A percentile compares a stretch with the other conserved stretches of the same genome.
Conservation (phyloP, 2,797 vertebrate genomes). For the Austrolebias charrua region DNA sequence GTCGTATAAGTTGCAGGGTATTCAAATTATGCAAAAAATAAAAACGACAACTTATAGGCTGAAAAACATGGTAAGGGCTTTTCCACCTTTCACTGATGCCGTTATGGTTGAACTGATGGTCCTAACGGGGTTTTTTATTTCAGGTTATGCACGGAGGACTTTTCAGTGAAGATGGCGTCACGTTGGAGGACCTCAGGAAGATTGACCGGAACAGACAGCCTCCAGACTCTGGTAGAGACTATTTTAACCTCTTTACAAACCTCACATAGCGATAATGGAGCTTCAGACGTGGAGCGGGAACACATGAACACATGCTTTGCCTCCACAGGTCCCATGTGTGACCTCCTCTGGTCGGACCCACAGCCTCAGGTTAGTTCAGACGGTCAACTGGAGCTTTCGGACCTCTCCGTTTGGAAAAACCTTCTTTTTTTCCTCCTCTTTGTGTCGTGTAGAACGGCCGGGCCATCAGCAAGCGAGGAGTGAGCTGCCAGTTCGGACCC, state of each 20-base stretch:
- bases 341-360: slow-evolving; percentile 94
- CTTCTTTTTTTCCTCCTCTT: background rate
- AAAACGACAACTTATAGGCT: no score
- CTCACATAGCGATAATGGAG: no score
- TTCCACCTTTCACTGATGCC: no score
- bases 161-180: slow-evolving; percentile 93
- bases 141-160: slow-evolving; percentile 96
- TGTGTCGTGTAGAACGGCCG: slow-evolving; percentile 80
- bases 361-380: slow-evolving; percentile 87
- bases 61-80: no score
- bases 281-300: no score
- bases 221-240: slow-evolving; percentile 86
- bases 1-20: no score
- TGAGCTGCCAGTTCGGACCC: slow-evolving; percentile 95
- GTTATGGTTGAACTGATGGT: no score
- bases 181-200: slow-evolving; percentile 90
- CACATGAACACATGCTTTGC: background rate
- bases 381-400: no score
- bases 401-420: no score
- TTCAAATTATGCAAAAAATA: no score
- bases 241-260: background rate
- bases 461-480: slow-evolving; percentile 90
- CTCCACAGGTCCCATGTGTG: slow-evolving; percentile 90
- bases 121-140: background rate
- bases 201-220: slow-evolving; percentile 94